Evolutionary conservation across 2,113 vertebrate genomes (phyloP).

Genomic region (Menidia beryllina): DNA sequence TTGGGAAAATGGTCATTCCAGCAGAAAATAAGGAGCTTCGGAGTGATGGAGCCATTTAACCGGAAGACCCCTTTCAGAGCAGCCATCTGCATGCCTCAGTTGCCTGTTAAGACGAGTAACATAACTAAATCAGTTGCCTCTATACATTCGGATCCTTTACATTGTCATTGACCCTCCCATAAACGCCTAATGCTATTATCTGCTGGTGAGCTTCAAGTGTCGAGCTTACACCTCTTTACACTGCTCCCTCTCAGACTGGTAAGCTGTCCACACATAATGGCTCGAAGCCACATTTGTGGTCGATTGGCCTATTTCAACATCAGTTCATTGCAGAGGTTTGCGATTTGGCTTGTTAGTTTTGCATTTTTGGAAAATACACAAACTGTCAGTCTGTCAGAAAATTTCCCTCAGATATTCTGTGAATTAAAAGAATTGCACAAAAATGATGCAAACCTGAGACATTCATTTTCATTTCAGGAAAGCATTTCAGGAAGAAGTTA

Average conservation of each 20-base stretch:
- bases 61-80: background rate
- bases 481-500: no score
- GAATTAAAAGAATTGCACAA: no score
- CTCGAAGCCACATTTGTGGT: conserved; percentile 9
- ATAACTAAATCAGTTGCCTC: background rate
- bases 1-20: background rate
- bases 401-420: no score
- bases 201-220: conserved; percentile 26
- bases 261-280: conserved; percentile 32
- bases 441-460: no score
- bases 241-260: conserved; percentile 13
- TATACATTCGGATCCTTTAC: conserved; percentile 29
- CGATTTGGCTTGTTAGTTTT: no score
- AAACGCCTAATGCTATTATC: conserved; percentile 58
- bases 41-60: background rate
- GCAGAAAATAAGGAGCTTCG: background rate
- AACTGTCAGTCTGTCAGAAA: no score
- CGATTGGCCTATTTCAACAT: conserved; percentile 14
- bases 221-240: conserved; percentile 31
- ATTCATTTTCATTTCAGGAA: no score
- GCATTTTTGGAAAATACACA: no score
- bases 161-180: conserved; percentile 47
- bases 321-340: no score
- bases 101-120: no score
- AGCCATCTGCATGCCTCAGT: background rate